These are phyloP conservation scores for Drosophila mojavensis DNA, from an alignment of 1,140 invertebrate genomes.

Conservation along the genomic window DNA sequence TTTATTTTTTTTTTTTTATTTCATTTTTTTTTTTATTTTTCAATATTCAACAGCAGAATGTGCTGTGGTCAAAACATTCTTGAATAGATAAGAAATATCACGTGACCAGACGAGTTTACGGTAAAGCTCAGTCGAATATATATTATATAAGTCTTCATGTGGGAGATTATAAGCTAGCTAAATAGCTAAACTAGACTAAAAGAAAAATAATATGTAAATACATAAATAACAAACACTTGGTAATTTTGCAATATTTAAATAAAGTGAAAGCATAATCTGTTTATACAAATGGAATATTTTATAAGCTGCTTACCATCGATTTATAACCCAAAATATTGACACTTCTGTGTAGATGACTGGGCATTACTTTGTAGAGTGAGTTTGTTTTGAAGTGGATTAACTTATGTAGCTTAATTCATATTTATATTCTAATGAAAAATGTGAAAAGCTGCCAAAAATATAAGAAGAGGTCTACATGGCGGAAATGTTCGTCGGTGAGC, in stretches of 20 bases:
- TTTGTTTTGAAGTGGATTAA: no score
- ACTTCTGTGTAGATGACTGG: no score
- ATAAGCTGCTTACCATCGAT: not conserved
- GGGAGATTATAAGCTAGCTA: not conserved
- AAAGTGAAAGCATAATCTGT: not conserved
- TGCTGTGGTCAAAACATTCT: not conserved
- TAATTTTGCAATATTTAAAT: not conserved
- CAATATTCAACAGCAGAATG: not conserved
- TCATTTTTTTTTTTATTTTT: no score
- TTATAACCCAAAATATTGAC: not conserved
- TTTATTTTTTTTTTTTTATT: not conserved
- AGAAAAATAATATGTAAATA: not conserved
- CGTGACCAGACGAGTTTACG: constrained; percentile 3
- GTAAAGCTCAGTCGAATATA: not conserved
- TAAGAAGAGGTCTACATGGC: no score
- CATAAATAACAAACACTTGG: not conserved
- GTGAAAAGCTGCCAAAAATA: no score
- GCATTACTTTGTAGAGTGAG: no score
- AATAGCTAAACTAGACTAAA: not conserved
- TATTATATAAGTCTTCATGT: not conserved
- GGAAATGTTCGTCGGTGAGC: no score
- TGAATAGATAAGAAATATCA: constrained; percentile 2
- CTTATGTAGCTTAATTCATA: no score
- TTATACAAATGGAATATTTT: not conserved
- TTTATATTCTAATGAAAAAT: no score